Conservation (phyloP, 2,888 invertebrate species). For the Galeruca laticollis region DNA sequence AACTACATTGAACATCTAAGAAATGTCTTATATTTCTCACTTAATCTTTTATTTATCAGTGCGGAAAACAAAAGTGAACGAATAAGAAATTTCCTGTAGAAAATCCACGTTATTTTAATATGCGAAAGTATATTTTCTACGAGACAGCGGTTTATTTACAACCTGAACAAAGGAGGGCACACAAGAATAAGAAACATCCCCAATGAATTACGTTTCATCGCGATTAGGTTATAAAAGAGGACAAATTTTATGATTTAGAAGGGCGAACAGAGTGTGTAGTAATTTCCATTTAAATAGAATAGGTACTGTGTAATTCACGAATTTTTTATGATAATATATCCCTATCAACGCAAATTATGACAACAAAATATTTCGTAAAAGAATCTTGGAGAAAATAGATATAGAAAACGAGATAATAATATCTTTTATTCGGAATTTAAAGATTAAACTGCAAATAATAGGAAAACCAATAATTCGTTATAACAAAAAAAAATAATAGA, state of each 20-base stretch:
- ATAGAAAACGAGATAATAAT: background rate
- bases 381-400: background rate
- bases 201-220: conserved; percentile 36
- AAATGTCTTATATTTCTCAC: conserved; percentile 25
- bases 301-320: conserved; percentile 6
- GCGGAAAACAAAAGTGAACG: conserved; percentile 33
- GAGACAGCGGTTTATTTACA: conserved; percentile 38
- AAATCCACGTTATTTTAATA: conserved; percentile 33
- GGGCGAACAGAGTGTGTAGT: conserved; percentile 18
- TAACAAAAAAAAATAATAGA: no score
- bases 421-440: background rate
- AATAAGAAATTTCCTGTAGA: conserved; percentile 29
- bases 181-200: conserved; percentile 34
- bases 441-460: no score
- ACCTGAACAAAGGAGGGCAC: conserved; percentile 32
- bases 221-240: conserved; percentile 36
- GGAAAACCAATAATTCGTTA: no score
- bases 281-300: conserved; percentile 36
- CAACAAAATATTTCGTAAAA: background rate
- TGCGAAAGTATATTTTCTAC: conserved; percentile 34
- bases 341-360: background rate
- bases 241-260: conserved; percentile 36
- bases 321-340: conserved; percentile 1
- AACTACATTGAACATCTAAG: background rate
- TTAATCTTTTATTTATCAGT: conserved; percentile 34